Evolutionary conservation across 2,113 vertebrate genomes (phyloP).

Genomic region (Polypterus bichir): DNA sequence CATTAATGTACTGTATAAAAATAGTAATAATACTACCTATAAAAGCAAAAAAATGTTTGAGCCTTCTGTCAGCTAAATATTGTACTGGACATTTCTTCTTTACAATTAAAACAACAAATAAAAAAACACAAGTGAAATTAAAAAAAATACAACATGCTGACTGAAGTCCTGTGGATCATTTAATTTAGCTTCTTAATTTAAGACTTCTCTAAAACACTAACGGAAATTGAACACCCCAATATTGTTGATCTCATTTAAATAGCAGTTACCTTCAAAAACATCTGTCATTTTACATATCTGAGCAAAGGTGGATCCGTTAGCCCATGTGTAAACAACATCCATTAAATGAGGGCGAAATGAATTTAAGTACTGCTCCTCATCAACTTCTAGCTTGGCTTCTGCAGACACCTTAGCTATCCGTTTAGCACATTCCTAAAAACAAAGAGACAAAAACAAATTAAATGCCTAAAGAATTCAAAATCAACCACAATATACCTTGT

Average conservation of each 20-base stretch:
- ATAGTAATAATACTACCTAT: too few relatives aligned
- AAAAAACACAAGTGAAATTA: background rate
- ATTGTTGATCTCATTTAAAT: background rate
- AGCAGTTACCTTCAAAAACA: constrained; percentile 80
- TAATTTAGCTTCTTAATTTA: too few relatives aligned
- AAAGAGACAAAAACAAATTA: constrained; percentile 10
- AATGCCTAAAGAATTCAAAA: background rate
- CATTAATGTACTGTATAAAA: too few relatives aligned
- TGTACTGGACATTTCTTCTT: too few relatives aligned
- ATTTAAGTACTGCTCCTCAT: constrained; percentile 81
- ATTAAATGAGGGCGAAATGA: constrained; percentile 89
- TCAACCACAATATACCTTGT: background rate
- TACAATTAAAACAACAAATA: background rate
- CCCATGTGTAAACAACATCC: constrained; percentile 94
- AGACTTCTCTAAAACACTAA: too few relatives aligned
- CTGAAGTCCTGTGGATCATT: too few relatives aligned
- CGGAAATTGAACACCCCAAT: too few relatives aligned
- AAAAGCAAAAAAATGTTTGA: too few relatives aligned
- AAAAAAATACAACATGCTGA: too few relatives aligned
- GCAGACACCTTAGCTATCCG: constrained; percentile 92
- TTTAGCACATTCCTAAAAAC: constrained; percentile 83
- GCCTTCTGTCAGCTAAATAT: too few relatives aligned
- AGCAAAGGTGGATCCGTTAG: constrained; percentile 82
- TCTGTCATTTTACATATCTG: constrained; percentile 98
- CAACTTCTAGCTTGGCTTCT: constrained; percentile 89